Evolutionary conservation across 2,797 vertebrate genomes (phyloP).

Genomic region (Lutjanus argentimaculatus): DNA sequence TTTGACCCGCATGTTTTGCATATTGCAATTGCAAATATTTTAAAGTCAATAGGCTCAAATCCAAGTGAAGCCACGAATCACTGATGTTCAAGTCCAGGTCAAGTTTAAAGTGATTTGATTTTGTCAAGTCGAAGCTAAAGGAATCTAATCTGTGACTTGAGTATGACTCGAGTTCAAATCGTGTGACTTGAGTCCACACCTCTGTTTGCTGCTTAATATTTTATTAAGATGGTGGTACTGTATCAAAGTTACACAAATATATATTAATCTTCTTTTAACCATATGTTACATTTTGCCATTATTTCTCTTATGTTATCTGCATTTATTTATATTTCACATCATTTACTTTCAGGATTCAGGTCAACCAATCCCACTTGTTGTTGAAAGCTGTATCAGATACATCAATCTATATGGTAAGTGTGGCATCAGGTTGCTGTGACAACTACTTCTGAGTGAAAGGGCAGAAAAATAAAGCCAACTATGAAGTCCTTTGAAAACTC

Average conservation of each 20-base stretch:
- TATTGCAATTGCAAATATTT: no score
- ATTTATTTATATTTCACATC: conserved; percentile 5
- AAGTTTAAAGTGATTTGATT: no score
- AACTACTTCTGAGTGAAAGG: conserved; percentile 24
- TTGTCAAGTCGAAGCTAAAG: no score
- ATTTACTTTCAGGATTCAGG: conserved; percentile 83
- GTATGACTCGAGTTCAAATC: no score
- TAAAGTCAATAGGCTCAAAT: no score
- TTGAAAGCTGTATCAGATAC: conserved; percentile 97
- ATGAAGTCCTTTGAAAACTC: conserved; percentile 29
- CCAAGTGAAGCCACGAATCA: no score
- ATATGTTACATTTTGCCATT: neutral
- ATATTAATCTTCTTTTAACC: neutral
- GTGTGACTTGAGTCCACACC: no score
- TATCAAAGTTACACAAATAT: neutral
- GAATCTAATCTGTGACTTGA: no score
- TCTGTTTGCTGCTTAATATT: no score
- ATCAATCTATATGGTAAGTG: conserved; percentile 97
- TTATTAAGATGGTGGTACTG: neutral
- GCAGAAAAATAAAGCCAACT: conserved; percentile 21
- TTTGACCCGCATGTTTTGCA: no score
- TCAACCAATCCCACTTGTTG: conserved; percentile 96
- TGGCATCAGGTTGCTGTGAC: conserved; percentile 5
- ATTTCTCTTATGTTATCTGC: conserved; percentile 19
- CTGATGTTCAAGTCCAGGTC: no score